Evolutionary conservation across 2,888 invertebrate genomes (phyloP), one percentile per base, ranked within the genome.

Genomic region (Pollenia angustigena): DNA sequence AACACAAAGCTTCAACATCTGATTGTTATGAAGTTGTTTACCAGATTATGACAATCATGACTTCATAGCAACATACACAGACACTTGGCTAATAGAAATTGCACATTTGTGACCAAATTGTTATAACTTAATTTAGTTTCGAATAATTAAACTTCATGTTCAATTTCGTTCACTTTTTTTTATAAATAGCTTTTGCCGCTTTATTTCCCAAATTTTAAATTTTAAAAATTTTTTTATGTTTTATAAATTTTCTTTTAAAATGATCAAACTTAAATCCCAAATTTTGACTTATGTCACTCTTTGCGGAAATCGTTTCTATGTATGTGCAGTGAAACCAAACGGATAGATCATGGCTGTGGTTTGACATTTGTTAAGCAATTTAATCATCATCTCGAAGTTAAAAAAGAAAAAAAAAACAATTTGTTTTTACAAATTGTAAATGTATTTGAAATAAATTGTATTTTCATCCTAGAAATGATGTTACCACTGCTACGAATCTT

Each of bases 291-390:
- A 6, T 6, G 32, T 6, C 32, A 32, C 32, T 32, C 32, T 32
- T 32, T 32, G 32, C 32, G 32, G 32, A 32, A 32, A 32, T 32
- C 32, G 32, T 32, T 32, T 4, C 4, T 32, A 32, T 44, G 11
- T 6, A 44, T 44, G 11, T 60, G 56, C 16, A 64, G 40, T 40
- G 42, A 16, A 44, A 44, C 7, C 40, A 42, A 60, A 54, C 32
- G 32, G 6, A 66, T 80, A 72, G 84, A 82, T 85, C 78, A 81
- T 81, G 80, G 52, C 52, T 88, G 87, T 56, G 88, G 87, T 87
- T 88, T 88, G 85, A 82, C 84, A 86, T 88, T 87, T 87, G 79
- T 85, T 85, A 66, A 52, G 79, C 64, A 83, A 83, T 76, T 86
- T 76, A 83, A 76, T 72, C 81, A 75, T 68, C 62, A 54, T 16